phyloP scores from a whole-genome alignment of 1,140 invertebrate genomes.

The Drosophila baimaii region DNA sequence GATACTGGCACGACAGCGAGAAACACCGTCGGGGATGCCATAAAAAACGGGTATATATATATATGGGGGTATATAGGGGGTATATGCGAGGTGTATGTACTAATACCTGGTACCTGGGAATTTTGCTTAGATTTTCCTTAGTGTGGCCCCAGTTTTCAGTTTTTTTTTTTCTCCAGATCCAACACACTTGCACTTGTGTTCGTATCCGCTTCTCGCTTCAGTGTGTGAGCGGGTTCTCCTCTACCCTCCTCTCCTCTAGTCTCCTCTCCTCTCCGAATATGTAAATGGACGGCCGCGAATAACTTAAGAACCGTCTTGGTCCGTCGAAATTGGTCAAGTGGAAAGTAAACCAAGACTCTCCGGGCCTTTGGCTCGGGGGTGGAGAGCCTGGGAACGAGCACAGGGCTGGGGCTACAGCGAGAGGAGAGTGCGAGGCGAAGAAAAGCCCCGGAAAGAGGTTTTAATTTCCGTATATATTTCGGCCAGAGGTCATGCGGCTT shows the following conservation, averaged over 20 bases:
- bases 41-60: conserved; percentile 37
- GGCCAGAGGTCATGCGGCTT: conserved; percentile 59
- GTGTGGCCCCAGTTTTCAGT: conserved; percentile 49
- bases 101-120: conserved; percentile 43
- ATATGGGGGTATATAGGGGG: conserved; percentile 15
- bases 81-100: conserved; percentile 24
- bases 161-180: conserved; percentile 12
- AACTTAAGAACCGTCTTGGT: conserved; percentile 56
- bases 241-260: no score
- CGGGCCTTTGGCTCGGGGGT: conserved; percentile 24
- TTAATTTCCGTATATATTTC: conserved; percentile 33
- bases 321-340: conserved; percentile 78
- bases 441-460: conserved; percentile 43
- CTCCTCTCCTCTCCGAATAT: conserved; percentile 45
- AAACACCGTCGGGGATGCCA: conserved; percentile 46
- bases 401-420: conserved; percentile 22
- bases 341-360: conserved; percentile 77
- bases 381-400: conserved; percentile 40
- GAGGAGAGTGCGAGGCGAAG: conserved; percentile 32
- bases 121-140: conserved; percentile 69
- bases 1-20: conserved; percentile 54
- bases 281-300: conserved; percentile 53
- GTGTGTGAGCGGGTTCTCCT: conserved; percentile 60
- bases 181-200: conserved; percentile 70
- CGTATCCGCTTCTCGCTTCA: conserved; percentile 74